These are phyloP conservation scores for Coturnix japonica DNA, from an alignment of 2,113 vertebrate species.

Conservation along the genomic window DNA sequence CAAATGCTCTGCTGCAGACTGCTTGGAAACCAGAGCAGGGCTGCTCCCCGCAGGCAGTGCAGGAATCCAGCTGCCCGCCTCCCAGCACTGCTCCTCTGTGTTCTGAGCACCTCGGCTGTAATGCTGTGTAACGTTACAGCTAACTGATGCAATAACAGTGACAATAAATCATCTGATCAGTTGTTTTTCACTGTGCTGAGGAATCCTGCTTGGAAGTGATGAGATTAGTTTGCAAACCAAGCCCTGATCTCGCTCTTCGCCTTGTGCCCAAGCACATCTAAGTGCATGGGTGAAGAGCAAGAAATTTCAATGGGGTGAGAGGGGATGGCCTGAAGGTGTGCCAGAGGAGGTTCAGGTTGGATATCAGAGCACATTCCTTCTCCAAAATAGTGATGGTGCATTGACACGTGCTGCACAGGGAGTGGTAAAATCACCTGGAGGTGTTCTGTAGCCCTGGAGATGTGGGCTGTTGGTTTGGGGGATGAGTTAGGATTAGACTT, in stretches of 20 bases:
- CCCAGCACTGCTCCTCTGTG: background rate
- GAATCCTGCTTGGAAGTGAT: background rate
- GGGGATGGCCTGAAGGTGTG: too few relatives aligned
- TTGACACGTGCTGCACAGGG: too few relatives aligned
- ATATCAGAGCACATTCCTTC: too few relatives aligned
- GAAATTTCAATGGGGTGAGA: too few relatives aligned
- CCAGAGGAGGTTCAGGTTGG: too few relatives aligned
- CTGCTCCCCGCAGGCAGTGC: background rate
- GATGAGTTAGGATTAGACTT: too few relatives aligned
- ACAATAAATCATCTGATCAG: background rate
- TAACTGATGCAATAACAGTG: background rate
- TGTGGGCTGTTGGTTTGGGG: too few relatives aligned
- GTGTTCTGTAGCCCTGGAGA: too few relatives aligned
- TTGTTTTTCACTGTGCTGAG: background rate
- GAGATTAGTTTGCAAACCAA: background rate
- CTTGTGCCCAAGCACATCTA: background rate
- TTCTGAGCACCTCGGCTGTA: background rate
- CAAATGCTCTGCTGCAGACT: background rate
- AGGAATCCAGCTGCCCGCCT: background rate
- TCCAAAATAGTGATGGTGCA: too few relatives aligned
- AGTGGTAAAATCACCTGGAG: too few relatives aligned
- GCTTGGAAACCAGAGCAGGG: constrained; percentile 22
- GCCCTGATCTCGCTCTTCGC: background rate
- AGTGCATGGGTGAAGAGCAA: background rate
- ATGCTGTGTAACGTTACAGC: background rate